Evolutionary conservation across 1,140 invertebrate genomes (phyloP).

Genomic region (Melanaphis sacchari): DNA sequence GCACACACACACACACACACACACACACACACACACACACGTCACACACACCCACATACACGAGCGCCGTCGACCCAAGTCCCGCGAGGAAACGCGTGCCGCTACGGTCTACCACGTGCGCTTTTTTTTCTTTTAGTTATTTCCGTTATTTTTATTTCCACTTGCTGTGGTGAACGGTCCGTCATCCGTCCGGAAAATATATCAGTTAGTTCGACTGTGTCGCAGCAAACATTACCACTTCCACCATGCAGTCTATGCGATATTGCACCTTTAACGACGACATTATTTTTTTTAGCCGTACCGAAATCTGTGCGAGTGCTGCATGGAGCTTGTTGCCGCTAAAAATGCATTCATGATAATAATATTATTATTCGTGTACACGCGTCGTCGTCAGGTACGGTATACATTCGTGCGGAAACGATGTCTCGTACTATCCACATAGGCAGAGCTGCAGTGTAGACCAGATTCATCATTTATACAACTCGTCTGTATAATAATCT

Average conservation of each 20-base stretch:
- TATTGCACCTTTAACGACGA: background rate
- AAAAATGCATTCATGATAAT: background rate
- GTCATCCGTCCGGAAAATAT: background rate
- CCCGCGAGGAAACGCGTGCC: slow-evolving; percentile 28
- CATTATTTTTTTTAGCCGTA: background rate
- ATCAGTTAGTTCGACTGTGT: background rate
- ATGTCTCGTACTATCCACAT: background rate
- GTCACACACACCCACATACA: background rate
- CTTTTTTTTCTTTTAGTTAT: background rate
- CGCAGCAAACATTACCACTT: background rate
- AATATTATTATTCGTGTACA: background rate
- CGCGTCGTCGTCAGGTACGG: no score
- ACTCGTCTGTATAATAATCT: no score
- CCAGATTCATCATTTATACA: no score
- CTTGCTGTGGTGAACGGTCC: background rate
- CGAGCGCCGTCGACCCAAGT: background rate
- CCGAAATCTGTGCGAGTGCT: background rate
- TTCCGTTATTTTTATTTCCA: background rate
- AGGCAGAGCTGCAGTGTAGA: no score
- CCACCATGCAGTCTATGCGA: no score
- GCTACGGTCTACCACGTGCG: background rate
- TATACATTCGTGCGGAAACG: background rate
- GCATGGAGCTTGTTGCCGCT: background rate
- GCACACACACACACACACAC: background rate
- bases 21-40: background rate